Conservation (phyloP, 1,140 invertebrate species). For the fruit fly (Drosophila melanogaster) region DNA sequence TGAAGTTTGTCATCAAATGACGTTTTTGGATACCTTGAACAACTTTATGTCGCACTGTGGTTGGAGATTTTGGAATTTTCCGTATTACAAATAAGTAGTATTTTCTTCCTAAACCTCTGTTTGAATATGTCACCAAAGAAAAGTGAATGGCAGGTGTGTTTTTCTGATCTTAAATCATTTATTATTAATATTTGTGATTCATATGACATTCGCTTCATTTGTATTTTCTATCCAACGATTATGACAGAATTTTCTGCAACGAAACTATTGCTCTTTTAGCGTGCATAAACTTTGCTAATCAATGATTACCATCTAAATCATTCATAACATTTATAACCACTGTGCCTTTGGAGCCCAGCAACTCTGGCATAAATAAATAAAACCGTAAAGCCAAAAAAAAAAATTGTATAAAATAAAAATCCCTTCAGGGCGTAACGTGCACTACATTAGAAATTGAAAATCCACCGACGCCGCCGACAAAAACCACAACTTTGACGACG, state of each 20-base stretch:
- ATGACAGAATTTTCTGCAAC: neutral
- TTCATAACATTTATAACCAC: conserved; percentile 19
- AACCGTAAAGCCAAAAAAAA: conserved; percentile 60
- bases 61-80: neutral
- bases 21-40: conserved; percentile 52
- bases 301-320: neutral
- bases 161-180: too few relatives aligned
- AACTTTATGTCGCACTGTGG: conserved; percentile 52
- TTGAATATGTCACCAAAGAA: too few relatives aligned
- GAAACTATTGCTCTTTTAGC: neutral
- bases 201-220: too few relatives aligned
- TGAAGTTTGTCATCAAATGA: conserved; percentile 81
- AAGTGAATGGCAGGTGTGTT: too few relatives aligned
- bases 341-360: conserved; percentile 27
- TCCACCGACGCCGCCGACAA: conserved; percentile 66
- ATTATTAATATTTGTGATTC: too few relatives aligned
- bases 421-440: conserved; percentile 80
- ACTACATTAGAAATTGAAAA: conserved; percentile 84
- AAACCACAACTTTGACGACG: conserved; percentile 34
- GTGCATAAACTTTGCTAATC: neutral
- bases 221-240: too few relatives aligned
- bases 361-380: conserved; percentile 71
- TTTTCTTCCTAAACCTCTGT: too few relatives aligned
- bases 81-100: neutral
- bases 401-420: conserved; percentile 77